Conservation (phyloP, 2,888 invertebrate species). For the Phania funesta region DNA sequence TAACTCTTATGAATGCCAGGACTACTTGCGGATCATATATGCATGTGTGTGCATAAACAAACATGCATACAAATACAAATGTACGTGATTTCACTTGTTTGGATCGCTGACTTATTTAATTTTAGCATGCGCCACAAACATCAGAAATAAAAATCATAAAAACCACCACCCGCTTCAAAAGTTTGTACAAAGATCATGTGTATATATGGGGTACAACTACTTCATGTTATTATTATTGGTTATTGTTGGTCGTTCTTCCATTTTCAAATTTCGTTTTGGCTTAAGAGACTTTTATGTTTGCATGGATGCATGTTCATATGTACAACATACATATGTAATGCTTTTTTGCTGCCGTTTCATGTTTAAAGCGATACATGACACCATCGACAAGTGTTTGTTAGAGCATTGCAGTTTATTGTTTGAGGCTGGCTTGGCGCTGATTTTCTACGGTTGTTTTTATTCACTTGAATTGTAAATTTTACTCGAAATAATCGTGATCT, state of each 20-base stretch:
- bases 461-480: slow-evolving; percentile 62
- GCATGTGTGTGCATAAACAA: not conserved
- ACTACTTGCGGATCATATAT: not conserved
- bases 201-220: slow-evolving; percentile 36
- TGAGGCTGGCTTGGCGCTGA: slow-evolving; percentile 41
- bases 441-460: slow-evolving; percentile 36
- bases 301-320: not conserved
- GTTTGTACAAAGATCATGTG: slow-evolving; percentile 42
- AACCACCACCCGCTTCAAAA: not conserved
- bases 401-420: slow-evolving; percentile 27
- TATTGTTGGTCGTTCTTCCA: slow-evolving; percentile 40
- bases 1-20: slow-evolving; percentile 42
- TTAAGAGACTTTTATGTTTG: not conserved
- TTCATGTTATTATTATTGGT: too few species aligned
- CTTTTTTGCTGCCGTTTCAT: slow-evolving; percentile 51
- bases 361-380: slow-evolving; percentile 52
- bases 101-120: slow-evolving; percentile 27
- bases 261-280: slow-evolving; percentile 23
- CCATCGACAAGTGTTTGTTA: slow-evolving; percentile 57
- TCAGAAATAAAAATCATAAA: slow-evolving; percentile 34
- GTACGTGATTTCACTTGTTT: slow-evolving; percentile 52
- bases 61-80: too few species aligned
- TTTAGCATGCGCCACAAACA: slow-evolving; percentile 59
- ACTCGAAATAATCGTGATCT: slow-evolving; percentile 65
- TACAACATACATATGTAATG: not conserved